phyloP scores from a whole-genome alignment of 1,140 invertebrate genomes.

The Diachasma alloeum region DNA sequence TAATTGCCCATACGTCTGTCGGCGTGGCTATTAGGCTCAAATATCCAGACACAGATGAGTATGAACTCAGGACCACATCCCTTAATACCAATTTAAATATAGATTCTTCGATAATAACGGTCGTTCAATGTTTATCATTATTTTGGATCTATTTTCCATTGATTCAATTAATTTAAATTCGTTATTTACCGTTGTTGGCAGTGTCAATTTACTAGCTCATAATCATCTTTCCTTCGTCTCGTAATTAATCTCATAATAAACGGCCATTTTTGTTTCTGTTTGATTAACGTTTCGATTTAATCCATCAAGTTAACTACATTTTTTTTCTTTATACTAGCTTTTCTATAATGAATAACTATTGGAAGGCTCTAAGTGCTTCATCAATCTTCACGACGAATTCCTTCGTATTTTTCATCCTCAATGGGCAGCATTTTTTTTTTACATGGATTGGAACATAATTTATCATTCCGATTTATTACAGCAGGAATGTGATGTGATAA shows the following conservation, averaged over 20 bases:
- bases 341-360: not conserved
- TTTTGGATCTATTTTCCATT: not conserved
- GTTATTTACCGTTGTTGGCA: slow-evolving; percentile 54
- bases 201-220: slow-evolving; percentile 49
- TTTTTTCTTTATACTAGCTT: not conserved
- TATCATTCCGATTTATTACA: no score
- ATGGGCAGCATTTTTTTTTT: not conserved
- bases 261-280: not conserved
- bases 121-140: no score
- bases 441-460: no score
- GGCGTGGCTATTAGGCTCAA: not conserved
- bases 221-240: slow-evolving; percentile 32
- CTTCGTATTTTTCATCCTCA: not conserved
- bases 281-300: not conserved
- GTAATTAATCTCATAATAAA: not conserved
- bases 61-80: no score
- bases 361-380: not conserved
- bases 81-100: no score
- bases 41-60: not conserved
- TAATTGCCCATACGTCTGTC: no score
- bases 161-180: slow-evolving; percentile 45
- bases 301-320: not conserved
- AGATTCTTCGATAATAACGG: no score
- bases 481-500: no score
- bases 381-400: not conserved